Base-by-base conservation (phyloP, 2,797 vertebrate species). In the Myoxocephalus aenaeus region DNA sequence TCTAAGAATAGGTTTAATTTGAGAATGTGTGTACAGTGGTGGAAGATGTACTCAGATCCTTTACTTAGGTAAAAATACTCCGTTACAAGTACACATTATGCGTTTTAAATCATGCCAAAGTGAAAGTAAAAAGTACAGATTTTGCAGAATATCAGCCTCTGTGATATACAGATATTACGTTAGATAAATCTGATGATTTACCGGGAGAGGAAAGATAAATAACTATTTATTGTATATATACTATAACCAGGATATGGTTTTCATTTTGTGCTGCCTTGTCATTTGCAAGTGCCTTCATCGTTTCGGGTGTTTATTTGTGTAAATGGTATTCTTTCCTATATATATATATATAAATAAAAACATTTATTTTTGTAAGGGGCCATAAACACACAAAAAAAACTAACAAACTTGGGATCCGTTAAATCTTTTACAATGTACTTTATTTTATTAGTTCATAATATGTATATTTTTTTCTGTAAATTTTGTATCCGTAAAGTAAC, bases 1-100 rank as follows among this genome's bases (percentile, higher is more conserved):
- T 77, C 62, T 58, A 48, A 76, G 77, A 73, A 36, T 46, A 51
- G 38, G 56, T 53, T 75, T 54, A 5, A 29, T 75, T 48, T 63
- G 10, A 42, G 32, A 50, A 29, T 27, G 15, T 40, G 38, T 42
- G 40, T 42, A 38, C 34, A 56, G 15, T 29, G 15, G 22, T 56
- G 36, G 51, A 57, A n/a, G 53, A 42, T 42, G 14, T 18, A 1
- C 46, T 66, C 46, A 2, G 44, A 34, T 22, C 22, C 34, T 27
- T 38, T 54, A 18, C 10, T 27, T n/a, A 48, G 13, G 29, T 53
- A 18, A 13, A 51, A 40, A 36, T 20, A 40, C 5, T 54, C 22
- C 14, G 14, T 27, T 29, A 56, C 36, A 36, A 36, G 32, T 51
- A 13, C 9, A n/a, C 3, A 5, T 27, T 9, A 15, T 63, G 40